Conservation (phyloP, 2,797 vertebrate species). For the Melanotaenia trifasciata region DNA sequence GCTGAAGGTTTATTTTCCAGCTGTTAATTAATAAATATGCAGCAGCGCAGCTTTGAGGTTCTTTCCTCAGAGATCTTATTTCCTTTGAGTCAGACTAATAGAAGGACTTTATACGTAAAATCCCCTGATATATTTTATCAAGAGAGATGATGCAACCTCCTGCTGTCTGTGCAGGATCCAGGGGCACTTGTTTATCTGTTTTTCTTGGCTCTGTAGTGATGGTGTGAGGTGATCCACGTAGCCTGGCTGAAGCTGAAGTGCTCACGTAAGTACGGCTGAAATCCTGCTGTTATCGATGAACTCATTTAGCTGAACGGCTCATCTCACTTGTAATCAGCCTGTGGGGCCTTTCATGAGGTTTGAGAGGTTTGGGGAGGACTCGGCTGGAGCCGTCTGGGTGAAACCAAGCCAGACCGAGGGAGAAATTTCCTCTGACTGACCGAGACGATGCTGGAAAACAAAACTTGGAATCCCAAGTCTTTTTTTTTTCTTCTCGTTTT, state of each 20-base stretch:
- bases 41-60: neutral
- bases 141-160: conserved; percentile 66
- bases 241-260: no score
- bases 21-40: no score
- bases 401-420: conserved; percentile 4
- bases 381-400: no score
- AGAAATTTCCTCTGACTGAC: conserved; percentile 80
- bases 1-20: no score
- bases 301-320: no score
- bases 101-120: conserved; percentile 35
- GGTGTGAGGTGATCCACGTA: no score
- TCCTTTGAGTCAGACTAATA: conserved; percentile 44
- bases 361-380: no score
- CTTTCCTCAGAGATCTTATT: conserved; percentile 17
- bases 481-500: conserved; percentile 27
- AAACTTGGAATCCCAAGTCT: conserved; percentile 63
- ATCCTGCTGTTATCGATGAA: no score
- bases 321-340: no score
- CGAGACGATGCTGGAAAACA: conserved; percentile 54
- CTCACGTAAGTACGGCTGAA: no score
- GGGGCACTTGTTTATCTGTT: conserved; percentile 75
- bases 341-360: no score
- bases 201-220: conserved; percentile 72
- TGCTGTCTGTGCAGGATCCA: conserved; percentile 51
- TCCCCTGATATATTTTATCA: conserved; percentile 50